phyloP scores from a whole-genome alignment of 1,140 invertebrate species.

The Brachionus paranguensis region DNA sequence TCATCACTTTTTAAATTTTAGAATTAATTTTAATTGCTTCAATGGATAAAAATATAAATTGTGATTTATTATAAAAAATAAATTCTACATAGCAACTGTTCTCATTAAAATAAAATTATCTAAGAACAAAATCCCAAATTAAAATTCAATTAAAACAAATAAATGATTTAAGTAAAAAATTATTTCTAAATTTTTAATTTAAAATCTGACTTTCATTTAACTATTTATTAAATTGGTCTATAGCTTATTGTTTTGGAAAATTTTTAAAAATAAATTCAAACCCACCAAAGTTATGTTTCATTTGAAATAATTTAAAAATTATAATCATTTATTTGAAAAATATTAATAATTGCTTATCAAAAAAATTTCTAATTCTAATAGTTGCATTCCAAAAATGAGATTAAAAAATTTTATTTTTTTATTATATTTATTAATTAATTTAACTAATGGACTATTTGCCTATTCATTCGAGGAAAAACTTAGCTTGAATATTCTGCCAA shows the following conservation, averaged over 20 bases:
- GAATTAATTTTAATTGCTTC: background rate
- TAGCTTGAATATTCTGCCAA: background rate
- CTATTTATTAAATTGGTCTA: no score
- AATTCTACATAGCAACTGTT: background rate
- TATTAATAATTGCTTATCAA: background rate
- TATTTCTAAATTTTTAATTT: no score
- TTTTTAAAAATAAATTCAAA: no score
- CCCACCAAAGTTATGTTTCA: background rate
- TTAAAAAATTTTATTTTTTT: background rate
- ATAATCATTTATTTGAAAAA: background rate
- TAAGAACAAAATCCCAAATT: no score
- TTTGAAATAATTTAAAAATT: background rate
- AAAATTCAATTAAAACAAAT: no score
- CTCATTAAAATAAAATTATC: background rate
- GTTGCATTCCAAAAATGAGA: background rate
- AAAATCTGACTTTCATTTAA: no score
- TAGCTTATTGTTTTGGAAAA: no score
- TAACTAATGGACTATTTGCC: background rate
- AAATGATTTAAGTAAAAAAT: no score
- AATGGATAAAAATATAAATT: background rate
- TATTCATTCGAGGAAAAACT: background rate
- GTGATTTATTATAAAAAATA: background rate
- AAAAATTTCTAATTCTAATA: background rate
- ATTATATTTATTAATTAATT: background rate
- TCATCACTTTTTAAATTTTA: background rate